Conservation (phyloP, 2,113 vertebrate species). For the Crypturellus undulatus region DNA sequence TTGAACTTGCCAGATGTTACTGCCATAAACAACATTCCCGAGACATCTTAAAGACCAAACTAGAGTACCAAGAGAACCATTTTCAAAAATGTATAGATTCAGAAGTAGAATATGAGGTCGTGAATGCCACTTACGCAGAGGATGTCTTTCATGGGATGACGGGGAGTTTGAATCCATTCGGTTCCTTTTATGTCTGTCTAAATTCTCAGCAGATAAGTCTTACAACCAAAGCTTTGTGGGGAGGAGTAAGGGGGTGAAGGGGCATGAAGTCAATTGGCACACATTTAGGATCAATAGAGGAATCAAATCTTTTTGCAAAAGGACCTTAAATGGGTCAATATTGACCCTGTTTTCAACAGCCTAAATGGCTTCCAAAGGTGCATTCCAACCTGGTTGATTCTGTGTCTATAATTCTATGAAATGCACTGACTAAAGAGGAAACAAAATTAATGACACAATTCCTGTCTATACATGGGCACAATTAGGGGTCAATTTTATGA, state of each 20-base stretch:
- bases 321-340: background rate
- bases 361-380: background rate
- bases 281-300: background rate
- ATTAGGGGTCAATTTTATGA: background rate
- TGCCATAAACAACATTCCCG: constrained; percentile 30
- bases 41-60: background rate
- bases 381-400: background rate
- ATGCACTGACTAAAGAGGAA: background rate
- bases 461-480: background rate
- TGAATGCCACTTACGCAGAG: background rate
- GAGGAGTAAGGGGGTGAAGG: background rate
- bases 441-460: background rate
- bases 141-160: background rate
- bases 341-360: background rate
- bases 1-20: background rate
- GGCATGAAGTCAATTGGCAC: background rate
- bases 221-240: background rate
- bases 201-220: background rate
- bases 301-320: background rate
- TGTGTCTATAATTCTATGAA: background rate
- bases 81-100: background rate
- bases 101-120: background rate
- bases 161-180: background rate
- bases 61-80: rapidly evolving
- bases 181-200: background rate